Evolutionary conservation across 2,797 vertebrate species (phyloP).

Genomic region (Nothura maculosa): DNA sequence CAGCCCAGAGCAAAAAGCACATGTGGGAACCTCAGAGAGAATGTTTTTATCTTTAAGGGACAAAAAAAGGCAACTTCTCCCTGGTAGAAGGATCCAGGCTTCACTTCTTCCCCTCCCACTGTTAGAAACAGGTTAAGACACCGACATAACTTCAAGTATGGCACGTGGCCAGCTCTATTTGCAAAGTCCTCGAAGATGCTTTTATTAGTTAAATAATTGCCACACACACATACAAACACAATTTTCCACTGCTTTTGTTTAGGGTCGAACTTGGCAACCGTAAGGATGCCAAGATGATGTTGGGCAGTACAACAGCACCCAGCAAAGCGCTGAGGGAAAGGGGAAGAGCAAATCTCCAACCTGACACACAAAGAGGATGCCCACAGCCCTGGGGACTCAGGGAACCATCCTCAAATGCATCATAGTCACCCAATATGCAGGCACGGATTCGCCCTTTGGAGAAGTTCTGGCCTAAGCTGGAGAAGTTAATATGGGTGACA

Average conservation of each 20-base stretch:
- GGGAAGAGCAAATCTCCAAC: neutral
- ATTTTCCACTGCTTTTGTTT: conserved; percentile 14
- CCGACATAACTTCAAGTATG: neutral
- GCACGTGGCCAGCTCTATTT: neutral
- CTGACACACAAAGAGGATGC: neutral
- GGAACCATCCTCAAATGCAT: neutral
- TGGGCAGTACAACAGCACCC: neutral
- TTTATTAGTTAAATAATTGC: conserved; percentile 34
- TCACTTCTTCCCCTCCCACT: neutral
- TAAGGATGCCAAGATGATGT: neutral
- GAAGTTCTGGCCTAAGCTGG: neutral
- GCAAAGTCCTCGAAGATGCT: neutral
- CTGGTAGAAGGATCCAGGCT: neutral
- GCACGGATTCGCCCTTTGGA: neutral
- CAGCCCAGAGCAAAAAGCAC: neutral
- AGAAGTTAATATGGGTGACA: neutral
- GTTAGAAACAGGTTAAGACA: neutral
- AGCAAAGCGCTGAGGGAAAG: neutral
- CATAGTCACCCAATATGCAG: neutral
- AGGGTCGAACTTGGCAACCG: neutral
- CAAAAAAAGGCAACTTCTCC: neutral
- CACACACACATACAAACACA: neutral
- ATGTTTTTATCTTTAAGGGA: neutral
- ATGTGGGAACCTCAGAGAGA: neutral
- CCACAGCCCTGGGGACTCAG: neutral